These are phyloP conservation scores for Hemithea aestivaria DNA, from an alignment of 2,888 invertebrate species.

Conservation along the genomic window DNA sequence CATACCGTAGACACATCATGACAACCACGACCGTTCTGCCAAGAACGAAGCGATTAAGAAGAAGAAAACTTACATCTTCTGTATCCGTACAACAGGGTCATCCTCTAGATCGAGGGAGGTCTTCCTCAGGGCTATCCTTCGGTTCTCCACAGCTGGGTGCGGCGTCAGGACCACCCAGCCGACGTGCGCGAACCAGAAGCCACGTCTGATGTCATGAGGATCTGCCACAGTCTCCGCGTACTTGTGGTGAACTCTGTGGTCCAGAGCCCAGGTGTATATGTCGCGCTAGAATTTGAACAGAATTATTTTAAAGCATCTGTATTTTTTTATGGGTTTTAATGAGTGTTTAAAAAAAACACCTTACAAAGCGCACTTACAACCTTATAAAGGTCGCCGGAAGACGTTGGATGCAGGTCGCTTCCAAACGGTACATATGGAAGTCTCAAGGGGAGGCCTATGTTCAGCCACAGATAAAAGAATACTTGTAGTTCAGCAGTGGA, in stretches of 20 bases:
- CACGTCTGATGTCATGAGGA: conserved; percentile 89
- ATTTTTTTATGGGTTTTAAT: too few relatives aligned
- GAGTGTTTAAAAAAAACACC: not conserved
- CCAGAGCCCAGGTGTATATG: conserved; percentile 91
- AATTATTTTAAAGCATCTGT: not conserved
- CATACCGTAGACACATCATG: too few relatives aligned
- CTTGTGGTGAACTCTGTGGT: conserved; percentile 93
- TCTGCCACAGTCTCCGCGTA: conserved; percentile 93
- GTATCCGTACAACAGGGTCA: conserved; percentile 87
- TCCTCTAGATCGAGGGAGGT: conserved; percentile 86
- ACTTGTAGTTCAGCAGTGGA: too few relatives aligned
- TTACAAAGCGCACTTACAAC: too few relatives aligned
- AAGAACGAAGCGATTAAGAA: too few relatives aligned
- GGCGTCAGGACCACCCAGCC: conserved; percentile 94
- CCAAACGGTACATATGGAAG: too few relatives aligned
- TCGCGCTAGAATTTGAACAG: conserved; percentile 79
- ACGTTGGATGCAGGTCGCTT: too few relatives aligned
- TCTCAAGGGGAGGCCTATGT: too few relatives aligned
- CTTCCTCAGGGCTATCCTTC: conserved; percentile 73
- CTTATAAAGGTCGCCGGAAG: too few relatives aligned
- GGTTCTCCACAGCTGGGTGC: conserved; percentile 86
- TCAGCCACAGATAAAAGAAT: too few relatives aligned
- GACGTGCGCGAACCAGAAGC: conserved; percentile 95
- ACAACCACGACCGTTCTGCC: too few relatives aligned
- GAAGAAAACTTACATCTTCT: conserved; percentile 78